These are phyloP conservation scores for Patella pellucida DNA, from an alignment of 2,888 invertebrate species.

Conservation along the genomic window DNA sequence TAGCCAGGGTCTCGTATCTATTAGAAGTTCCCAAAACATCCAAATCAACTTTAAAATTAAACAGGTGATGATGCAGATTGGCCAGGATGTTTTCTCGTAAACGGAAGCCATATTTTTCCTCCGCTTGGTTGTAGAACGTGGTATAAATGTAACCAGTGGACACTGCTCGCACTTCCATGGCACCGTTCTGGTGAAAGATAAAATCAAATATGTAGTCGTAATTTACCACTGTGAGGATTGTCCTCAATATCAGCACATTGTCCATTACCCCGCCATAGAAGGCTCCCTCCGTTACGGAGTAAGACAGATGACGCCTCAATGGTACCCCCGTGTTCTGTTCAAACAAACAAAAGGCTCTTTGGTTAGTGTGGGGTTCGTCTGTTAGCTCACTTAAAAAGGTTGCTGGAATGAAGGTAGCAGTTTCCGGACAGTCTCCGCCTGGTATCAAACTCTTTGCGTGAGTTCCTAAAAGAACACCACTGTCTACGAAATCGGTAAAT, in stretches of 20 bases:
- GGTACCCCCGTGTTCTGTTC: constrained; percentile 59
- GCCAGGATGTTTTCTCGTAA: constrained; percentile 48
- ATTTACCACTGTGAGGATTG: constrained; percentile 52
- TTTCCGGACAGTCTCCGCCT: constrained; percentile 60
- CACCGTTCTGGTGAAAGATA: constrained; percentile 62
- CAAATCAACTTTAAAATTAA: constrained; percentile 56
- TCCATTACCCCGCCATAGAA: constrained; percentile 57
- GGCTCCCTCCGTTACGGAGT: constrained; percentile 22
- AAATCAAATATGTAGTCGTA: constrained; percentile 64
- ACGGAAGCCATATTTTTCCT: constrained; percentile 47
- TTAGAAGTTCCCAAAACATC: constrained; percentile 58
- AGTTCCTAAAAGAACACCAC: constrained; percentile 48
- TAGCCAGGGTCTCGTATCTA: constrained; percentile 58
- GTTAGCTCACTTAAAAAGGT: constrained; percentile 26
- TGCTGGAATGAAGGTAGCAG: constrained; percentile 50
- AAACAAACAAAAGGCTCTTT: constrained; percentile 56
- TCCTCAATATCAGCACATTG: constrained; percentile 48
- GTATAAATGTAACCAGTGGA: constrained; percentile 61
- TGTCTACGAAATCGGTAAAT: constrained; percentile 52
- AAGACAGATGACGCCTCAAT: constrained; percentile 52
- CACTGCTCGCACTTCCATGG: constrained; percentile 46
- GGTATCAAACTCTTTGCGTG: constrained; percentile 45
- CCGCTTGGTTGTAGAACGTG: constrained; percentile 34
- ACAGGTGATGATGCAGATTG: constrained; percentile 60
- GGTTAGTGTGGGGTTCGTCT: constrained; percentile 28